A percentile compares a stretch with the other conserved stretches of the same genome.
Evolutionary conservation across 2,797 vertebrate genomes (phyloP).

Genomic region (Megaceryle alcyon): DNA sequence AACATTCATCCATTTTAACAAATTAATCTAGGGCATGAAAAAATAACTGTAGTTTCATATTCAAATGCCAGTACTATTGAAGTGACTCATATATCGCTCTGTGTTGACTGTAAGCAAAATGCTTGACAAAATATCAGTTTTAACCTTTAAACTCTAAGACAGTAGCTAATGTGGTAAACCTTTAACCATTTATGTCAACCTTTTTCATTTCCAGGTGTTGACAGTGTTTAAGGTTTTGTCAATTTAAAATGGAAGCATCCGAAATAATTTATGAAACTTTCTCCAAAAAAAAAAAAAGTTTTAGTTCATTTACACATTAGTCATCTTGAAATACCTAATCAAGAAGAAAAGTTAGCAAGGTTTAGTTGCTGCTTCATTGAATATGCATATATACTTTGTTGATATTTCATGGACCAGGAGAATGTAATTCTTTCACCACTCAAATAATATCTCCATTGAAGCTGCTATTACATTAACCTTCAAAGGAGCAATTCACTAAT

Average conservation of each 20-base stretch:
- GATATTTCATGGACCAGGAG: background rate
- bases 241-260: background rate
- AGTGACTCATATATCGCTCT: background rate
- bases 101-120: background rate
- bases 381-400: background rate
- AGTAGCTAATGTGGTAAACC: background rate
- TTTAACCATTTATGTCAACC: accelerated
- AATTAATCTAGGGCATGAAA: background rate
- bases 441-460: background rate
- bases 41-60: background rate
- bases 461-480: background rate
- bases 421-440: background rate
- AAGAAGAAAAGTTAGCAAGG: background rate
- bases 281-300: background rate
- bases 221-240: background rate
- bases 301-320: background rate
- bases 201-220: background rate
- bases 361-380: background rate
- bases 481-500: background rate
- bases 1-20: background rate
- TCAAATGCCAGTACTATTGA: background rate
- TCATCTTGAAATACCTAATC: background rate
- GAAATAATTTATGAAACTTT: background rate
- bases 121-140: background rate
- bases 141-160: background rate